phyloP scores from a whole-genome alignment of 2,888 invertebrate species.

The Amphipyra tragopoginis region DNA sequence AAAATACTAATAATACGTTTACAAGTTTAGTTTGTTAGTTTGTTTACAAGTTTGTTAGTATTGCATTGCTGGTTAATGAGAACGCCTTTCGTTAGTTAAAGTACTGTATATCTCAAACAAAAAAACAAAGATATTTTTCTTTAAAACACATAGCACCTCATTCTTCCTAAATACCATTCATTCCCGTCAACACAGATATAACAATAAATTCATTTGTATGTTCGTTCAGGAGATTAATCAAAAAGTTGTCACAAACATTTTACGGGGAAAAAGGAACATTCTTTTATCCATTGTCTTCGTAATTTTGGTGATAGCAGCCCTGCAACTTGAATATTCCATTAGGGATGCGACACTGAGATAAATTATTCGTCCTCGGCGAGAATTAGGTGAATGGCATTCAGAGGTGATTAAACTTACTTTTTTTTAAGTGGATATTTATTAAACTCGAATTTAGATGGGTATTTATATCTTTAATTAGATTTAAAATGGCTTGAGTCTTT shows the following conservation, averaged over 20 bases:
- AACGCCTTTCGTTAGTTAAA: too few species aligned
- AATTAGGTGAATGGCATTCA: slow-evolving; percentile 67
- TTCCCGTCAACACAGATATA: slow-evolving; percentile 47
- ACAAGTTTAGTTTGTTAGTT: too few species aligned
- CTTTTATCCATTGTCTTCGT: slow-evolving; percentile 61
- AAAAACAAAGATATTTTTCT: not conserved
- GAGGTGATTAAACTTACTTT: slow-evolving; percentile 61
- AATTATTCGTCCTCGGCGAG: slow-evolving; percentile 66
- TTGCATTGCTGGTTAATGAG: too few species aligned
- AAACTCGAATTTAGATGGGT: slow-evolving; percentile 12
- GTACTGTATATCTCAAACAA: not conserved
- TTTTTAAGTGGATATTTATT: slow-evolving; percentile 55
- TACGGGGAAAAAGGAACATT: slow-evolving; percentile 48
- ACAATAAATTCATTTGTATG: slow-evolving; percentile 61
- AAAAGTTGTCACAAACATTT: slow-evolving; percentile 65
- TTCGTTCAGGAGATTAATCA: slow-evolving; percentile 58
- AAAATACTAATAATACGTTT: too few species aligned
- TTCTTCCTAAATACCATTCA: slow-evolving; percentile 40
- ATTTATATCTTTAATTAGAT: too few species aligned
- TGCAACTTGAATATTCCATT: slow-evolving; percentile 73
- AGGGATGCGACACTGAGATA: slow-evolving; percentile 67
- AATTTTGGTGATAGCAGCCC: slow-evolving; percentile 56
- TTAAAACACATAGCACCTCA: slow-evolving; percentile 27
- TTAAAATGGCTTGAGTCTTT: too few species aligned
- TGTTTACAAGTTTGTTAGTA: too few species aligned